phyloP scores from a whole-genome alignment of 2,113 vertebrate genomes.

The Mobula birostris region DNA sequence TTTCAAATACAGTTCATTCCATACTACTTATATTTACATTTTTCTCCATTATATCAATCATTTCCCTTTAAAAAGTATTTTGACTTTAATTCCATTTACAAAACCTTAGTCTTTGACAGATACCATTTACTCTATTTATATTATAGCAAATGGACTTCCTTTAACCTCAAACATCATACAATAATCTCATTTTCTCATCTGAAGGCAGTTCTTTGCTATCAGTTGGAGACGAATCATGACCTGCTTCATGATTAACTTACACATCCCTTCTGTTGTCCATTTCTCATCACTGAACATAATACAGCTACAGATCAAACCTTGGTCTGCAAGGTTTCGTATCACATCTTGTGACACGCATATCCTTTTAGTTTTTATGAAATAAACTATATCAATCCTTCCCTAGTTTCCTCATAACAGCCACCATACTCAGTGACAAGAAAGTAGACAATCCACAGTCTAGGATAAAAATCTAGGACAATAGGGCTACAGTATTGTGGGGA shows the following conservation, averaged over 20 bases:
- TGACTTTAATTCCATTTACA: not conserved
- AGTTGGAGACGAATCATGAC: not conserved
- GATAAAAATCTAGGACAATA: not conserved
- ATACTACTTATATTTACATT: not conserved
- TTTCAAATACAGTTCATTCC: not conserved
- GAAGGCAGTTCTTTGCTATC: not conserved
- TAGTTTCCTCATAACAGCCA: not conserved
- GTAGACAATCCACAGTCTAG: not conserved
- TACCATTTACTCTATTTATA: not conserved
- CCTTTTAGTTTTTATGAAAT: no score
- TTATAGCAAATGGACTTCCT: not conserved
- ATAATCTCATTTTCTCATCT: not conserved
- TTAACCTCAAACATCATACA: not conserved
- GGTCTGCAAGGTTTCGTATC: not conserved
- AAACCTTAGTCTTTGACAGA: not conserved
- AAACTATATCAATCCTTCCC: not conserved
- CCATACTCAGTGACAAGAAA: not conserved
- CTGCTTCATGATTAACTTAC: not conserved
- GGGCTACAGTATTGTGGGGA: not conserved
- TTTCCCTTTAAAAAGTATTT: not conserved
- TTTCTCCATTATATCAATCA: not conserved
- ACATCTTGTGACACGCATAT: not conserved
- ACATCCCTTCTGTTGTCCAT: not conserved
- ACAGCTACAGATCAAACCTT: not conserved
- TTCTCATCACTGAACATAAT: not conserved